These are phyloP conservation scores for Planococcus citri DNA, from an alignment of 1,140 invertebrate species.

Conservation along the genomic window DNA sequence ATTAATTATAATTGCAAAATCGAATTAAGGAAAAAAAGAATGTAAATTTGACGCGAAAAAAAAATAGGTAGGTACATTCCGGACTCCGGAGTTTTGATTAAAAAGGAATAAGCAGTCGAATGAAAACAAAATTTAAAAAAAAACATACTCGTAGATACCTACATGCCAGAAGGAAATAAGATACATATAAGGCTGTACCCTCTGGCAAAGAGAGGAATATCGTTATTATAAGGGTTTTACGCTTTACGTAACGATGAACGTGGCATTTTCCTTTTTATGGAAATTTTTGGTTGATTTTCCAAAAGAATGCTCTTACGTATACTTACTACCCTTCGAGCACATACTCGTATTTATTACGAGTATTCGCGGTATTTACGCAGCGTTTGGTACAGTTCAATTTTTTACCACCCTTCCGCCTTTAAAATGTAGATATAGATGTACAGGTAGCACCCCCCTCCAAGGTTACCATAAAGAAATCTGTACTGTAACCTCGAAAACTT, in stretches of 20 bases:
- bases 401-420: background rate
- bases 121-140: too few species aligned
- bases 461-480: too few species aligned
- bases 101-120: background rate
- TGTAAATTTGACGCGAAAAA: background rate
- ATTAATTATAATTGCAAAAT: slow-evolving; percentile 4
- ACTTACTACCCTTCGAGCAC: background rate
- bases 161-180: slow-evolving; percentile 1
- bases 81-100: background rate
- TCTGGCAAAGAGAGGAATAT: background rate
- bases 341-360: background rate
- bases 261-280: background rate
- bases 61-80: too few species aligned
- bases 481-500: too few species aligned
- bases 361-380: background rate
- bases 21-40: background rate
- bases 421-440: background rate
- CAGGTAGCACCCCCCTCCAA: too few species aligned
- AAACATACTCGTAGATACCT: too few species aligned
- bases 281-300: slow-evolving; percentile 3
- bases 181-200: background rate
- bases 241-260: slow-evolving; percentile 1
- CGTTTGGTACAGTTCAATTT: background rate
- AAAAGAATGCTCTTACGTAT: background rate
- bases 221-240: slow-evolving; percentile 3